These are phyloP conservation scores for Helogale parvula DNA, from an alignment of 2,113 vertebrate genomes.

Conservation along the genomic window DNA sequence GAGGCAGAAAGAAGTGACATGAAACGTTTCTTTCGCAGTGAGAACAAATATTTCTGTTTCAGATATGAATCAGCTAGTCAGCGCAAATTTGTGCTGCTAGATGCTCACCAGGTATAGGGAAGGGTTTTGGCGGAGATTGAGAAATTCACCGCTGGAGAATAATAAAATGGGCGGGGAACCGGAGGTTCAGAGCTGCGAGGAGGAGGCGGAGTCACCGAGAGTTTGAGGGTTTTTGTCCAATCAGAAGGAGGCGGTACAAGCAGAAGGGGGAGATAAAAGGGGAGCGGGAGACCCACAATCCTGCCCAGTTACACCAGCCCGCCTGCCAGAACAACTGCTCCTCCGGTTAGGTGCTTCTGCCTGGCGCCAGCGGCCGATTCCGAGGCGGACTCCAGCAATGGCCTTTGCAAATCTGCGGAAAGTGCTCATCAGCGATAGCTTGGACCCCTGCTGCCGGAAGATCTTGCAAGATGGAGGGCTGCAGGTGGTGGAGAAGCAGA, in stretches of 20 bases:
- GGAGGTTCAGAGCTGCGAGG: neutral
- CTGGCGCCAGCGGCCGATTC: neutral
- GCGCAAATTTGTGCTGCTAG: neutral
- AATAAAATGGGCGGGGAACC: neutral
- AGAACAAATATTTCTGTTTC: neutral
- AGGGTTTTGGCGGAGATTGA: neutral
- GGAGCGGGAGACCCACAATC: conserved; percentile 49
- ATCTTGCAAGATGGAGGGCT: conserved; percentile 93
- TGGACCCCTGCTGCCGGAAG: conserved; percentile 92
- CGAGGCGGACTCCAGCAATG: conserved; percentile 80
- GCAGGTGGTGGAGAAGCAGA: conserved; percentile 91
- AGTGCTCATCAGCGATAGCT: conserved; percentile 94
- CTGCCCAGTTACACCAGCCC: conserved; percentile 38
- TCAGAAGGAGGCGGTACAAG: conserved; percentile 38
- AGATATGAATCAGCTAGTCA: conserved; percentile 28
- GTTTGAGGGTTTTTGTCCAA: conserved; percentile 74
- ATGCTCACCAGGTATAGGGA: neutral
- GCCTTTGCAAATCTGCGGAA: conserved; percentile 88
- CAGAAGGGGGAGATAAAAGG: neutral
- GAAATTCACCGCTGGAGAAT: neutral
- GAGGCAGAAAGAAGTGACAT: neutral
- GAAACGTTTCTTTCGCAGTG: neutral
- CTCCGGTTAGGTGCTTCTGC: neutral
- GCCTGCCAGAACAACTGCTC: neutral
- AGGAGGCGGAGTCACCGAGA: conserved; percentile 75